These are phyloP conservation scores for Anas flavirostris DNA, from an alignment of 2,797 vertebrate species.

Conservation along the genomic window DNA sequence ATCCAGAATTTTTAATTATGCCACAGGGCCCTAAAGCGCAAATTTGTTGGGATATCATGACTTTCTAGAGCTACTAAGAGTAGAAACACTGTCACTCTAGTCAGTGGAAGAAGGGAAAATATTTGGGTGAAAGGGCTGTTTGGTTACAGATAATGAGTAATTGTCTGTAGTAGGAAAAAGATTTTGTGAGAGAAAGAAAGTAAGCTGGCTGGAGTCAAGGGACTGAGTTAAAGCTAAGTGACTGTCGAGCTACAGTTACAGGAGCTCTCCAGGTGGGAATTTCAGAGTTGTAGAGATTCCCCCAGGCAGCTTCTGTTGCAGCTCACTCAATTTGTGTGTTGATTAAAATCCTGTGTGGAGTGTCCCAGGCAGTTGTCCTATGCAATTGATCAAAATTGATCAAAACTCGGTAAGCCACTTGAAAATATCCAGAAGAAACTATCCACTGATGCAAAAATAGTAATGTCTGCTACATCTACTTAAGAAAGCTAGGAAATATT, in stretches of 20 bases:
- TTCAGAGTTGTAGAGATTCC: conserved; percentile 5
- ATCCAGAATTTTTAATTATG: neutral
- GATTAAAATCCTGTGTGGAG: neutral
- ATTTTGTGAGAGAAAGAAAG: neutral
- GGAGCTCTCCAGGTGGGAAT: neutral
- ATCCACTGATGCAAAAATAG: neutral
- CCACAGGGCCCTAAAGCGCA: neutral
- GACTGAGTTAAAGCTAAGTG: neutral
- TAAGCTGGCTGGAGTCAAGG: neutral
- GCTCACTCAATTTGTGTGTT: neutral
- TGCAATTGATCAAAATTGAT: neutral
- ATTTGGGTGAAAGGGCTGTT: neutral
- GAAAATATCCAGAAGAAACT: neutral
- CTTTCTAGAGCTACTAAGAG: neutral
- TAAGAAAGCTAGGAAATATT: neutral
- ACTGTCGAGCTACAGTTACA: neutral
- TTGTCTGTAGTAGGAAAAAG: neutral
- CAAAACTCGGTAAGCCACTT: neutral
- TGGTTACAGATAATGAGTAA: neutral
- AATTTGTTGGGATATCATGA: neutral
- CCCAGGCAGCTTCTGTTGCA: neutral
- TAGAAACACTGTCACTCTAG: neutral
- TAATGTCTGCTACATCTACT: accelerated
- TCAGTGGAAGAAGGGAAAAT: neutral
- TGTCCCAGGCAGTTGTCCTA: neutral